Base-by-base conservation (phyloP, 2,797 vertebrate genomes). In the Denticeps clupeoides region DNA sequence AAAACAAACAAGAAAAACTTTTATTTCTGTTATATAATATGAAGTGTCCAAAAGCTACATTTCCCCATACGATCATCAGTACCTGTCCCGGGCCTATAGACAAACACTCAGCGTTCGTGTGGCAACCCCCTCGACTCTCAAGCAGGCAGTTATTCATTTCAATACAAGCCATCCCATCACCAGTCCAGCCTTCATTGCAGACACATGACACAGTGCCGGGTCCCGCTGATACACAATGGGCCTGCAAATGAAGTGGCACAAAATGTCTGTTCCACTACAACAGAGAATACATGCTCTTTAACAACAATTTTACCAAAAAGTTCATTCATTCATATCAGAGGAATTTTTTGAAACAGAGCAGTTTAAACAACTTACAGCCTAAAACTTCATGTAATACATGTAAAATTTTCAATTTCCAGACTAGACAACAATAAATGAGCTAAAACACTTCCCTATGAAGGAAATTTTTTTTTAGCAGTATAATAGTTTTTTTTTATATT, bases 61-160 rank as follows among this genome's bases (percentile, higher is more conserved):
- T 24, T 24, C 5, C 4, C 23, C 23, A 7, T 24, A 28, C 10
- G 10, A 28, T 28, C 1, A 10, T 4, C 9, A 25, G 4, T 21
- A 97, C 94, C 91, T 96, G 85, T 10, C 83, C 92, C 0, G 94
- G 94, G 1, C 89, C 90, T 0, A 87, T 62, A 19, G 82, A 78
- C 23, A 58, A 15, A 41, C 93, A 99, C 64, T 84, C 11, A 0
- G 92, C 93, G 0, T 89, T 68, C 4, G 53, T 12, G 37, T 91
- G 82, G 53, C 94, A 99, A 58, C 79, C 83, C 2, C 91, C 89
- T 44, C 83, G 80, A 41, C 40, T 75, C 19, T 77, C 75, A 71
- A 83, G 60, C 60, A 75, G 56, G 61, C 94, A 99, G 75, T 88
- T 87, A 55, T 99, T 84, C n/a, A 93, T 80, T 59, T 88, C 81